Evolutionary conservation across 30 jellyfish, hydroid and myxozoan genomes (phyloP).

Genomic region (Pseudorhiza aurosa): DNA sequence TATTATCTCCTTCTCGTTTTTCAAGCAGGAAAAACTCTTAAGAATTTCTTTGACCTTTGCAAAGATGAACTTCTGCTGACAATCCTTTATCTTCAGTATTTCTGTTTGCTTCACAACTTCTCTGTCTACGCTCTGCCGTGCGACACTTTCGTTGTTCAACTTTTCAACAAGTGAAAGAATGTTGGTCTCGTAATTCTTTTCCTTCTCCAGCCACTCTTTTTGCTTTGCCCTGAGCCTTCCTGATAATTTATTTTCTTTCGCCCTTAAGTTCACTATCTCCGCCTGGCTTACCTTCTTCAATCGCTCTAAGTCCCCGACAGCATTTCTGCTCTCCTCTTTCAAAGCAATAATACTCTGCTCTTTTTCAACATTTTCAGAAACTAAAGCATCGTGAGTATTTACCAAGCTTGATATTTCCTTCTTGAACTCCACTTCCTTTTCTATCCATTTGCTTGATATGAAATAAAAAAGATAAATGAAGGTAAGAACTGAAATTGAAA

Average conservation of each 20-base stretch:
- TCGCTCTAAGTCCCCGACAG: background rate
- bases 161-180: constrained; percentile 38
- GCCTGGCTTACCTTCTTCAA: constrained; percentile 7
- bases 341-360: background rate
- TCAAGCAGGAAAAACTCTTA: background rate
- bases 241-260: constrained; percentile 47
- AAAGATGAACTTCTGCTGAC: background rate
- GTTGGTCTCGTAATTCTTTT: constrained; percentile 60
- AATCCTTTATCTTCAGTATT: background rate
- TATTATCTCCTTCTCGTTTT: constrained; percentile 9
- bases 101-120: constrained; percentile 1
- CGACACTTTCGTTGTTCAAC: constrained; percentile 50
- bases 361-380: background rate
- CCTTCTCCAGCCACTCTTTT: constrained; percentile 46
- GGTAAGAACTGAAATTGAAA: too few relatives aligned
- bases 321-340: background rate
- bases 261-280: constrained; percentile 47
- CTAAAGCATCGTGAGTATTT: constrained; percentile 1
- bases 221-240: constrained; percentile 32
- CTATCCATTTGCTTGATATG: constrained; percentile 29
- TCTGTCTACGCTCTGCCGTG: constrained; percentile 23
- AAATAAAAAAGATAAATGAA: background rate
- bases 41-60: constrained; percentile 12
- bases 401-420: background rate
- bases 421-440: constrained; percentile 4